Evolutionary conservation across 2,888 invertebrate genomes (phyloP).

Genomic region (Tachina grossa): DNA sequence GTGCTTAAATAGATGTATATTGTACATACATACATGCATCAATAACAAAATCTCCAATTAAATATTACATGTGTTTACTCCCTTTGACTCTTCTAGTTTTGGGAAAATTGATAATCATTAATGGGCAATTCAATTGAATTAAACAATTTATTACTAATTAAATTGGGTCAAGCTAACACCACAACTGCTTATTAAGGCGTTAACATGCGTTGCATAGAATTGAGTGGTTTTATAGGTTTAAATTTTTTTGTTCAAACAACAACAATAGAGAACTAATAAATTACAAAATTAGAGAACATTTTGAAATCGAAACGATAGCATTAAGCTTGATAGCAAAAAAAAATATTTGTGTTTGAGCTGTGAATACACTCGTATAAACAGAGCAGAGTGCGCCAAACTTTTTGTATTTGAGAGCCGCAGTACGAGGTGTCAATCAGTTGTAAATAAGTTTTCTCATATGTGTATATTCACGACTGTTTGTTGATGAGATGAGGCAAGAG

Average conservation of each 20-base stretch:
- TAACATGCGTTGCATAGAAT: slow-evolving; percentile 7
- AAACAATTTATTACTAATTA: slow-evolving; percentile 65
- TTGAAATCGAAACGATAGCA: slow-evolving; percentile 10
- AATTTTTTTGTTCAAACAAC: slow-evolving; percentile 6
- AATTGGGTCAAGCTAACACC: slow-evolving; percentile 65
- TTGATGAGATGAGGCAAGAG: too few species aligned
- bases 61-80: neutral
- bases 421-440: neutral
- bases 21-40: neutral
- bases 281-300: neutral
- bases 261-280: neutral
- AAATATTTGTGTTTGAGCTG: neutral
- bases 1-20: neutral
- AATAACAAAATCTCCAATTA: neutral
- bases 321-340: slow-evolving; percentile 4
- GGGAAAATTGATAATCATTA: slow-evolving; percentile 14
- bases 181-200: slow-evolving; percentile 46
- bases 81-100: neutral
- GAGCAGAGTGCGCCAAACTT: neutral
- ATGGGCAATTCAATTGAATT: slow-evolving; percentile 63
- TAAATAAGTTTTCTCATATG: too few species aligned
- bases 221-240: neutral
- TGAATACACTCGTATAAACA: neutral
- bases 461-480: too few species aligned
- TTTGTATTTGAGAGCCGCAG: neutral